Percentiles rank a stretch among this genome's conserved stretches.
Conservation (phyloP, 2,797 vertebrate genomes). For the Clarias laeviceps region DNA sequence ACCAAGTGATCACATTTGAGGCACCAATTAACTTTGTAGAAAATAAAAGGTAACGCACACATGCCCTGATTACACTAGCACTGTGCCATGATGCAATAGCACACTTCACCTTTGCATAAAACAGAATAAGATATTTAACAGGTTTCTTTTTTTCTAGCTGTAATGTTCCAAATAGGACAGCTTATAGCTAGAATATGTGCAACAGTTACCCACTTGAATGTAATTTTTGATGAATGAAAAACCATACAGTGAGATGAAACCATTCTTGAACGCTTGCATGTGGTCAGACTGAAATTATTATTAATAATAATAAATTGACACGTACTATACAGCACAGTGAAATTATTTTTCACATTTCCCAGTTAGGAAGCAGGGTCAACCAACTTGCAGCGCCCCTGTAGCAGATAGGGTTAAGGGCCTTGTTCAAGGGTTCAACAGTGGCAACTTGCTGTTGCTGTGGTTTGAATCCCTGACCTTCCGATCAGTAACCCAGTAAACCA, state of each 20-base stretch:
- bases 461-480: no score
- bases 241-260: constrained; percentile 7
- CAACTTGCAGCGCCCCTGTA: no score
- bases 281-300: background rate
- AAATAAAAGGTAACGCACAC: constrained; percentile 33
- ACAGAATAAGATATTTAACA: constrained; percentile 42
- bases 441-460: no score
- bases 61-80: constrained; percentile 48
- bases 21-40: constrained; percentile 50
- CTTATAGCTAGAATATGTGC: constrained; percentile 27
- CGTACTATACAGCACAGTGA: no score
- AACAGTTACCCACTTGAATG: constrained; percentile 26
- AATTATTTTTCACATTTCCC: no score
- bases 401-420: no score
- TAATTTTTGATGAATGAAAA: constrained; percentile 14
- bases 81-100: constrained; percentile 50
- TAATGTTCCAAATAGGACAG: constrained; percentile 36
- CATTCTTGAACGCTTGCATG: constrained; percentile 33
- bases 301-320: no score
- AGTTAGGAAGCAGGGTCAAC: no score
- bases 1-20: constrained; percentile 47
- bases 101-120: constrained; percentile 51
- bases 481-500: no score
- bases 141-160: constrained; percentile 5
- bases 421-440: no score